A percentile compares a stretch with the other conserved stretches of the same genome.
These are phyloP conservation scores for Lithodes maja DNA, from an alignment of 2,888 invertebrate species.

Conservation along the genomic window DNA sequence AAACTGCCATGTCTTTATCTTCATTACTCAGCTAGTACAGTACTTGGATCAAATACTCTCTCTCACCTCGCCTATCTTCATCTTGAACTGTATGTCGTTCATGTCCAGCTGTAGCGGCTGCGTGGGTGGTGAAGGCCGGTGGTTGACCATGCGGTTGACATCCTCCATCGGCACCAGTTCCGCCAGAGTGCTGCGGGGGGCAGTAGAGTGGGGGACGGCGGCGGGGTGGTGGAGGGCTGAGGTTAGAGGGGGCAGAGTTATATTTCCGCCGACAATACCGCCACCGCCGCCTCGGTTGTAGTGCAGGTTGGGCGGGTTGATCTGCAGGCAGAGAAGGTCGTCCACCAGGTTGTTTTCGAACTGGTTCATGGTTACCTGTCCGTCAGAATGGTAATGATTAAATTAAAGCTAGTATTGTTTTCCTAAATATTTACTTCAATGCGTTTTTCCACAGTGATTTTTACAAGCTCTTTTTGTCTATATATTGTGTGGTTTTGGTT, in stretches of 20 bases:
- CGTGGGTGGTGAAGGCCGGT: constrained; percentile 14
- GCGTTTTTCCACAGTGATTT: too few relatives aligned
- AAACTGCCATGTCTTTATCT: too few relatives aligned
- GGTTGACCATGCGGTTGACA: constrained; percentile 20
- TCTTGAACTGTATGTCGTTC: constrained; percentile 39
- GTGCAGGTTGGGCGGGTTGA: not conserved
- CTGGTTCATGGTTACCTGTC: constrained; percentile 44
- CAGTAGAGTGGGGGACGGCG: not conserved
- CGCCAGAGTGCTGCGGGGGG: constrained; percentile 30
- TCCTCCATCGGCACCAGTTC: constrained; percentile 33
- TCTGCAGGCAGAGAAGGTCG: constrained; percentile 36
- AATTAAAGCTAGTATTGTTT: too few relatives aligned
- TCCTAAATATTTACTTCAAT: too few relatives aligned
- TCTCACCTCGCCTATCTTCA: constrained; percentile 60
- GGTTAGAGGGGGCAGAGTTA: not conserved
- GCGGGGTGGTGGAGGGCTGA: not conserved
- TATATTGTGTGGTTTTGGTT: too few relatives aligned
- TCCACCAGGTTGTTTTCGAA: constrained; percentile 33
- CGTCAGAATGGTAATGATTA: too few relatives aligned
- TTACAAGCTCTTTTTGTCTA: too few relatives aligned
- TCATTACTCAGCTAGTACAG: too few relatives aligned
- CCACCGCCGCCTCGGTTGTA: not conserved
- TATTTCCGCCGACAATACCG: not conserved
- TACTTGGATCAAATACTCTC: too few relatives aligned
- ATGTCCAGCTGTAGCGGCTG: constrained; percentile 48